These are phyloP conservation scores for Coracias cyanogaster DNA, from an alignment of 2,797 vertebrate species.

Conservation along the genomic window DNA sequence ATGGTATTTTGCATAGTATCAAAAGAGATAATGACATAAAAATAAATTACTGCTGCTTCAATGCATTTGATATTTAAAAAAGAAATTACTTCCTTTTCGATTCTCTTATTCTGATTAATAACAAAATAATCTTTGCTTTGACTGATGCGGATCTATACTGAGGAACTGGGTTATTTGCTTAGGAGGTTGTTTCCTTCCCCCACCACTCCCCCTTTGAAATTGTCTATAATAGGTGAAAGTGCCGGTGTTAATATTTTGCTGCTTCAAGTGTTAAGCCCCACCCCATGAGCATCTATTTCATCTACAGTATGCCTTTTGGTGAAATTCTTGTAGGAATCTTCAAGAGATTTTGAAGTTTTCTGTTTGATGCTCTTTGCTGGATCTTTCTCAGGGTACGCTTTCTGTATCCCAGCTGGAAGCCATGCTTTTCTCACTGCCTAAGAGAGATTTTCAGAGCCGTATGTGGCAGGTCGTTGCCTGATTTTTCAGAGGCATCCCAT, in stretches of 20 bases:
- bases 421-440: neutral
- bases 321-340: neutral
- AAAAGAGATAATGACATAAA: conserved; percentile 65
- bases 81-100: conserved; percentile 15
- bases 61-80: conserved; percentile 48
- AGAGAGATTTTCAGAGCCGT: neutral
- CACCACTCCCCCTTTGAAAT: neutral
- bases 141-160: neutral
- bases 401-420: neutral
- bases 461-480: neutral
- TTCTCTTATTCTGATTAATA: conserved; percentile 31
- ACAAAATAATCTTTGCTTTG: conserved; percentile 22
- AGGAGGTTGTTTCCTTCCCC: neutral
- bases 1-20: conserved; percentile 59
- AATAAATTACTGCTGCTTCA: conserved; percentile 58
- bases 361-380: neutral
- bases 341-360: neutral
- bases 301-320: neutral
- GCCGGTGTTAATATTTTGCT: neutral
- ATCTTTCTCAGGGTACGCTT: neutral
- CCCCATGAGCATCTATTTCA: neutral
- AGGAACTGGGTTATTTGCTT: neutral
- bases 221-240: neutral
- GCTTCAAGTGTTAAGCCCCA: neutral
- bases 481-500: neutral